These are phyloP conservation scores for Hyles euphorbiae DNA, from an alignment of 1,140 invertebrate genomes.

Conservation along the genomic window DNA sequence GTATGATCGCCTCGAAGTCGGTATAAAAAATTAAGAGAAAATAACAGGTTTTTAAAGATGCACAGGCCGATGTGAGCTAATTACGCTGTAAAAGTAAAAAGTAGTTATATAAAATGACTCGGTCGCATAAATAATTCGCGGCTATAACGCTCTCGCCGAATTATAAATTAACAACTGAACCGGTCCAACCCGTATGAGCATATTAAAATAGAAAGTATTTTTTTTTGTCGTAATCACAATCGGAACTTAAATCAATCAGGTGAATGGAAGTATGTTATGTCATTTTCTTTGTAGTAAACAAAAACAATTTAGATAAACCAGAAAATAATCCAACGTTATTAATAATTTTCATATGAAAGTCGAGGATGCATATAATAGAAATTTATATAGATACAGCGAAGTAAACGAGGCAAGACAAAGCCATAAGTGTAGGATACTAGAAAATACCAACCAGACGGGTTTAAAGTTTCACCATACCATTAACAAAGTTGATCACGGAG, in stretches of 20 bases:
- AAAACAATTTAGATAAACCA: too few relatives aligned
- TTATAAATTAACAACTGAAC: slow-evolving; percentile 38
- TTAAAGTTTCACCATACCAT: slow-evolving; percentile 55
- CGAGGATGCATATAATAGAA: too few relatives aligned
- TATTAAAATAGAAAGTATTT: slow-evolving; percentile 55
- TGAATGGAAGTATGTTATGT: slow-evolving; percentile 1
- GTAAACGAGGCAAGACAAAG: slow-evolving; percentile 2
- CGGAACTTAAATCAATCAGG: slow-evolving; percentile 12
- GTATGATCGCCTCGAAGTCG: too few relatives aligned
- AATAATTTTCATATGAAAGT: too few relatives aligned
- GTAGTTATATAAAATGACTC: slow-evolving; percentile 25
- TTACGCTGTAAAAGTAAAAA: slow-evolving; percentile 26
- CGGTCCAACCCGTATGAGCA: slow-evolving; percentile 28
- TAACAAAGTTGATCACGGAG: slow-evolving; percentile 58
- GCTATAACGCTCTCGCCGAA: slow-evolving; percentile 39
- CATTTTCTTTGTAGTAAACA: too few relatives aligned
- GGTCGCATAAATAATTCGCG: slow-evolving; percentile 27
- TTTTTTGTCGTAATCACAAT: background rate
- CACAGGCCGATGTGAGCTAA: background rate
- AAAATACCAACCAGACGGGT: slow-evolving; percentile 44
- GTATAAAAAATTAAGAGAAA: background rate
- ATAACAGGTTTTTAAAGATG: slow-evolving; percentile 1
- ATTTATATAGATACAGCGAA: background rate
- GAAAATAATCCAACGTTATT: too few relatives aligned
- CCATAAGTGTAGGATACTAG: slow-evolving; percentile 34